Evolutionary conservation across 1,140 invertebrate species (phyloP), one percentile per base, ranked within the genome.

Genomic region (Trigoniulus corallinus): DNA sequence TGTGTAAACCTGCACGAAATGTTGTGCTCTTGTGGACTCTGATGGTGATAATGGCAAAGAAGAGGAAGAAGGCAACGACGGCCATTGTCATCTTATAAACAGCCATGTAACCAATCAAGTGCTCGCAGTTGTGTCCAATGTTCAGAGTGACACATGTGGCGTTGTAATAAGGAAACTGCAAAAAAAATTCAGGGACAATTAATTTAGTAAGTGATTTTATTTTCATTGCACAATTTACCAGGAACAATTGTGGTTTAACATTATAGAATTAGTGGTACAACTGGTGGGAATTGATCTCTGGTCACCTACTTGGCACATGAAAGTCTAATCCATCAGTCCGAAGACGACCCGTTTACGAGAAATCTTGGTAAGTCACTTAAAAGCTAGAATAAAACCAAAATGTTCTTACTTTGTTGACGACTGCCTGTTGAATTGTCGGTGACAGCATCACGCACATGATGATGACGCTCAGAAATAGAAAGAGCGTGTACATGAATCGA

Each of bases 81-180:
- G 65, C 68, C 27, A 70, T 62, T 52, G 66, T 64, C 23, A 71
- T 49, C 49, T 69, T 56, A 51, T 72, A 72, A 12, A 72, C 69
- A 34, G 68, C 69, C 55, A 69, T 62, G 51, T 69, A 71, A 13
- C 69, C 69, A 18, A 64, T 59, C 44, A 71, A 53, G 22, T 53
- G 56, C 29, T 61, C 56, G 58, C 70, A 72, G 49, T 67, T 65
- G 45, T 61, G 60, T 4, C 68, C 68, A 20, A 60, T 59, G 27
- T 60, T 60, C 13, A 71, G 41, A 25, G 58, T 51, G 7, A 64
- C 48, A 56, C 69, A 71, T 0, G 67, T 68, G 4, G 56, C 51
- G 54, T 66, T 66, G 48, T 67, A 67, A n/a, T 64, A 53, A 18
- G 63, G 58, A 47, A 70, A 60, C 68, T 70, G 61, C 40, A 57